A percentile compares a stretch with the other conserved stretches of the same genome.
phyloP scores from a whole-genome alignment of 2,888 invertebrate species.

The Lysandra coridon region DNA sequence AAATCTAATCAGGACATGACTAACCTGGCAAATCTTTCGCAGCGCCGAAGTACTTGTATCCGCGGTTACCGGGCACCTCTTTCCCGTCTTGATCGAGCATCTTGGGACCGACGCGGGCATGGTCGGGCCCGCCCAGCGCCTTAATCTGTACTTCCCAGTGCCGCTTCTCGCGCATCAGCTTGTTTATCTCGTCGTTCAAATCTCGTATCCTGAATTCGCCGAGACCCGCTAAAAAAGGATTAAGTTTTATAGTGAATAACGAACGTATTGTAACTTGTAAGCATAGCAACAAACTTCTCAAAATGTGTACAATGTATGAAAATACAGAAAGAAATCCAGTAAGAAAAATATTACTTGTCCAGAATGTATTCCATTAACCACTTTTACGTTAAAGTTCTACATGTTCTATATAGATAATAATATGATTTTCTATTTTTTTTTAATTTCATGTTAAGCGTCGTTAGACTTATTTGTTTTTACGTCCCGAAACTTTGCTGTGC shows the following conservation, averaged over 20 bases:
- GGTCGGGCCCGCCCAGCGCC: slow-evolving; percentile 97
- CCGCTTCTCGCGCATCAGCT: slow-evolving; percentile 95
- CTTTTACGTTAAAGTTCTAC: too few relatives aligned
- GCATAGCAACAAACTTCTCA: too few relatives aligned
- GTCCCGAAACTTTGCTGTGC: slow-evolving; percentile 38
- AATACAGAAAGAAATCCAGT: too few relatives aligned
- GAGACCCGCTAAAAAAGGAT: slow-evolving; percentile 87
- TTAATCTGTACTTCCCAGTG: slow-evolving; percentile 99
- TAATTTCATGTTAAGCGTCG: neutral
- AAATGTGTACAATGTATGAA: too few relatives aligned
- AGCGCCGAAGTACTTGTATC: slow-evolving; percentile 99
- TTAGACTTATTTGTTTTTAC: slow-evolving; percentile 29
- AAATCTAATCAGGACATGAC: neutral
- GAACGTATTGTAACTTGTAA: too few relatives aligned
- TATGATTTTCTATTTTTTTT: too few relatives aligned
- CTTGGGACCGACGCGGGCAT: slow-evolving; percentile 93
- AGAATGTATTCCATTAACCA: too few relatives aligned
- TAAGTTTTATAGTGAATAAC: neutral
- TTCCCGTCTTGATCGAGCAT: slow-evolving; percentile 96
- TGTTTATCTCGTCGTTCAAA: slow-evolving; percentile 99
- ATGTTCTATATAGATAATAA: too few relatives aligned
- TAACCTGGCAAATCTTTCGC: slow-evolving; percentile 96
- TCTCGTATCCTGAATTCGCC: slow-evolving; percentile 99
- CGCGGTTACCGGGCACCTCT: slow-evolving; percentile 98
- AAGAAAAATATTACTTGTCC: too few relatives aligned